These are phyloP conservation scores for Hetaerina titia DNA, from an alignment of 2,888 invertebrate species.

Conservation along the genomic window DNA sequence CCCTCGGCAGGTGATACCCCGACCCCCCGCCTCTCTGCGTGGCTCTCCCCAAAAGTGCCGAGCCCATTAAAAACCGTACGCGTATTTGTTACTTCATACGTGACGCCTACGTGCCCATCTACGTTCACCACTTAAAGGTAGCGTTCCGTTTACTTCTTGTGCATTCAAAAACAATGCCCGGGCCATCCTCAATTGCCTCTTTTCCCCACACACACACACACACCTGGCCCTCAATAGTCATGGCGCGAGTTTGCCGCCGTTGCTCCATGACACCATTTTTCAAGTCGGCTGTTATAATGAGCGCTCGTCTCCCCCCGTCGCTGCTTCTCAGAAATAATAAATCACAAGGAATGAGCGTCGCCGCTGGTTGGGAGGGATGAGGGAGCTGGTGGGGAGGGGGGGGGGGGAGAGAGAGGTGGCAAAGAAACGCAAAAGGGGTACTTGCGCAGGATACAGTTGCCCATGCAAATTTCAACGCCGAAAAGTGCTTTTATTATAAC, in stretches of 20 bases:
- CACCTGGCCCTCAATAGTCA: background rate
- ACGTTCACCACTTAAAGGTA: no score
- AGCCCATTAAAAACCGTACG: background rate
- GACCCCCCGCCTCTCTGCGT: no score
- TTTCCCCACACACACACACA: background rate
- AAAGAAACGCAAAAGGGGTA: background rate
- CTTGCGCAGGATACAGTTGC: background rate
- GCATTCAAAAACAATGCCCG: background rate
- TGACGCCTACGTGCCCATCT: no score
- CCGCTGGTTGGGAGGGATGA: background rate
- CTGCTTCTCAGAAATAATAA: background rate
- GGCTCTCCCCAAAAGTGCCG: background rate
- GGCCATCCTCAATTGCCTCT: background rate
- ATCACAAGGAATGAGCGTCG: constrained; percentile 7
- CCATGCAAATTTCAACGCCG: background rate
- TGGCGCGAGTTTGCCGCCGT: background rate
- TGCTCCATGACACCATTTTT: constrained; percentile 20
- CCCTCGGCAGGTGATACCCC: no score
- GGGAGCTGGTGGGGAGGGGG: background rate
- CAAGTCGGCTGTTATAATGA: background rate
- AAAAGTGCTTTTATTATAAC: background rate
- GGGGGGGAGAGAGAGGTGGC: background rate
- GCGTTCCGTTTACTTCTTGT: background rate
- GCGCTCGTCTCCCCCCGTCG: background rate
- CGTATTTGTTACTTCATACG: background rate